Base-by-base conservation (phyloP, 2,888 invertebrate genomes). In the Cerastis leucographa region DNA sequence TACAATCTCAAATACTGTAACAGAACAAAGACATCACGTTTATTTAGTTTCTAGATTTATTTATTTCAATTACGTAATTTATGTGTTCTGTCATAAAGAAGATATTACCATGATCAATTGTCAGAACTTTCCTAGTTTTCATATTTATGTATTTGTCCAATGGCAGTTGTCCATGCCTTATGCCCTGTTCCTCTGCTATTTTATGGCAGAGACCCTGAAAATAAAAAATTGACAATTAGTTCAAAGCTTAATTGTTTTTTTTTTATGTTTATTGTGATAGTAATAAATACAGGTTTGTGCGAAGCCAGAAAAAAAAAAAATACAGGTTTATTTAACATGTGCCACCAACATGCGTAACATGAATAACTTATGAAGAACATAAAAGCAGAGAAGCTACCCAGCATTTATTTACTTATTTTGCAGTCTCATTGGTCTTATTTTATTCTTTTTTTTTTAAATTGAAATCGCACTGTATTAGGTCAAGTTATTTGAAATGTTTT, bases 121-220 rank as follows among this genome's bases (percentile, higher is more conserved):
- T 99, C 76, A 99, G 97, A 70, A 99, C 99, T 96, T 98, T 98
- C 88, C 99, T 97, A 11, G 98, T 98, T 94, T 99, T 99, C 98
- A 99, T 98, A 90, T 98, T 97, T 66, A 99, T 97, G 96, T 98
- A 98, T 94, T 99, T 98, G 84, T 98, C 98, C 86, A 99, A 97
- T 0, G 99, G 99, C 66, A 99, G 95, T 89, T 98, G 98, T 0
- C 97, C 99, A 94, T 99, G 99, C 80, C 95, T 94, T 49, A 99
- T 97, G 6, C 98, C 98, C 91, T 98, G 97, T 89, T 98, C 97
- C 59, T 97, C 92, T 5, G 99, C 99, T 88, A 98, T 97, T 86
- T 97, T 97, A 92, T 98, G 97, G 92, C 99, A 99, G 25, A 98
- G 94, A 4, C 99, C 99, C 98, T 98, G 94, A 82, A 96, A 74